Percentiles rank a stretch among this genome's conserved stretches.
These are phyloP conservation scores for Oncorhynchus tshawytscha DNA, from an alignment of 2,113 vertebrate species.

Conservation along the genomic window DNA sequence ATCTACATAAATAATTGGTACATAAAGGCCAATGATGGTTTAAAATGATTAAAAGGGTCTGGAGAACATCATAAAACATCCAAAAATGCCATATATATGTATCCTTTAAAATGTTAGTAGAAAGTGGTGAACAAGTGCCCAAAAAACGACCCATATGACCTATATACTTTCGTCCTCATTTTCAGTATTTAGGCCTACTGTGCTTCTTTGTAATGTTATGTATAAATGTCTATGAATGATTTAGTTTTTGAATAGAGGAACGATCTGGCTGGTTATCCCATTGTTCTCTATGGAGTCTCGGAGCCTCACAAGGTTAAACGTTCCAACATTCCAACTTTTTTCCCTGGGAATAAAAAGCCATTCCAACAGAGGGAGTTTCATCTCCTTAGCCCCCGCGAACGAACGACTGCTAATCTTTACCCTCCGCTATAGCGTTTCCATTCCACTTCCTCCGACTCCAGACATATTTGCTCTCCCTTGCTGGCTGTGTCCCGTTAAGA, in stretches of 20 bases:
- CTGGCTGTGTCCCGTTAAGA: conserved; percentile 72
- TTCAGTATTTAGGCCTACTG: conserved; percentile 19
- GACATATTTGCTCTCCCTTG: conserved; percentile 73
- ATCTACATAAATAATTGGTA: too few species aligned
- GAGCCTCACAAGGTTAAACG: conserved; percentile 59
- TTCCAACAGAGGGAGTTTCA: conserved; percentile 58
- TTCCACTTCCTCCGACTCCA: conserved; percentile 70
- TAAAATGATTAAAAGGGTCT: too few species aligned
- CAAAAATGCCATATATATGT: too few species aligned
- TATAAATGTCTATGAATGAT: conserved; percentile 43
- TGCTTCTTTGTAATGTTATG: conserved; percentile 44
- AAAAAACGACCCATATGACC: too few species aligned
- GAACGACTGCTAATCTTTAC: conserved; percentile 65
- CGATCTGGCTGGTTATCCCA: conserved; percentile 53
- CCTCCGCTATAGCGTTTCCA: conserved; percentile 70
- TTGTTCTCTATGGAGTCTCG: background rate
- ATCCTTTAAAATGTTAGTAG: too few species aligned
- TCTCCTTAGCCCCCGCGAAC: conserved; percentile 54
- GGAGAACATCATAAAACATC: too few species aligned
- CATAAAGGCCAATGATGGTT: too few species aligned
- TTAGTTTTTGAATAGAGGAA: conserved; percentile 26
- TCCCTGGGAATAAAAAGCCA: conserved; percentile 53
- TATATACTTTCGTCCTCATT: too few species aligned
- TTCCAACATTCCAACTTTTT: conserved; percentile 45
- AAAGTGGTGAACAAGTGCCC: too few species aligned